These are phyloP conservation scores for Scomberomorus guttatus DNA, from an alignment of 2,797 vertebrate genomes.

Conservation along the genomic window DNA sequence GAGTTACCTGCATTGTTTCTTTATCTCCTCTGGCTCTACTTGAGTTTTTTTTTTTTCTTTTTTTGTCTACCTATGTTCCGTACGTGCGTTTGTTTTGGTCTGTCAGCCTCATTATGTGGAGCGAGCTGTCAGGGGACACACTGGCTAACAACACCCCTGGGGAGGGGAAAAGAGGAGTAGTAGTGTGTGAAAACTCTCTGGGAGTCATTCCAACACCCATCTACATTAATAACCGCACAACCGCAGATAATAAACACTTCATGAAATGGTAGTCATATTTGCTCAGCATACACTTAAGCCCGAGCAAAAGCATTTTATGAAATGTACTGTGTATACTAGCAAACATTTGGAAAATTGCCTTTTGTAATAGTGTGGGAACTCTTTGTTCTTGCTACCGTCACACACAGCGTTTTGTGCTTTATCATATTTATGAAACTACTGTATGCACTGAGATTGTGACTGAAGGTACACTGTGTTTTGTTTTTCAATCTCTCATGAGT, in stretches of 20 bases:
- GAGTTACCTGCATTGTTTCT: constrained; percentile 35
- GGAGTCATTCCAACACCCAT: constrained; percentile 74
- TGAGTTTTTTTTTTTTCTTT: neutral
- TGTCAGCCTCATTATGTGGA: constrained; percentile 80
- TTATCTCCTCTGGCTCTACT: constrained; percentile 33
- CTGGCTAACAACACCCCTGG: constrained; percentile 74
- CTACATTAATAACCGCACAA: constrained; percentile 73
- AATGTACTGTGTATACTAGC: constrained; percentile 34
- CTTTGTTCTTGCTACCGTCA: constrained; percentile 26
- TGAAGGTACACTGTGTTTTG: constrained; percentile 25
- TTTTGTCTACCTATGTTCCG: constrained; percentile 45
- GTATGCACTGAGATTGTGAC: constrained; percentile 14
- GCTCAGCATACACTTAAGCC: constrained; percentile 54
- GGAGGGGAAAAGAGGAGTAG: constrained; percentile 57
- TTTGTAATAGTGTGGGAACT: constrained; percentile 31
- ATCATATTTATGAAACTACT: constrained; percentile 37
- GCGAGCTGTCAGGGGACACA: constrained; percentile 71
- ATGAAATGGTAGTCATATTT: constrained; percentile 62
- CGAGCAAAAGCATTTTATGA: constrained; percentile 38
- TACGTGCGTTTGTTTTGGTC: constrained; percentile 79
- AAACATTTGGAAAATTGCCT: constrained; percentile 63
- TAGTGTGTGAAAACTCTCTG: constrained; percentile 73
- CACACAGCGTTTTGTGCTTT: constrained; percentile 21
- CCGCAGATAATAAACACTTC: constrained; percentile 67
- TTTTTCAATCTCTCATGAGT: constrained; percentile 4